Conservation (phyloP, 2,888 invertebrate species). For the Timema podura region DNA sequence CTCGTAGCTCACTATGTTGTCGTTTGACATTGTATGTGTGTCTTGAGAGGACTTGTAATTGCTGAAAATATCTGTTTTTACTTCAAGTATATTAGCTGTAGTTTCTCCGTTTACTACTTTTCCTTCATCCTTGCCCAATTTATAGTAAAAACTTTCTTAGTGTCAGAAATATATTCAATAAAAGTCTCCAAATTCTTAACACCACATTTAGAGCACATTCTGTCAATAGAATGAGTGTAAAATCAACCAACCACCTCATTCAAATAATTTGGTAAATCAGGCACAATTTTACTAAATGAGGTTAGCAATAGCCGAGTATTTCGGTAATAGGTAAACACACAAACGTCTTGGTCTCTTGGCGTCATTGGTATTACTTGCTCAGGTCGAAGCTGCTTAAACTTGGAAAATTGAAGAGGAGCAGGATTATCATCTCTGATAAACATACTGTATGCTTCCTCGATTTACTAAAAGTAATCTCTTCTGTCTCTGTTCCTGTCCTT, state of each 20-base stretch:
- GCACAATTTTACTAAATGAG: conserved; percentile 4
- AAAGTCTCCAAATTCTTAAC: not conserved
- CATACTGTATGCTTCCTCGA: conserved; percentile 3
- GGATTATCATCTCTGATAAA: no score
- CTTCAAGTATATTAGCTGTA: not conserved
- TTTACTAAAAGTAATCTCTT: conserved; percentile 11
- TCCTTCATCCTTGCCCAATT: not conserved
- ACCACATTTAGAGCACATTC: not conserved
- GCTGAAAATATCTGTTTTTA: not conserved
- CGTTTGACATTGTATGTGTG: not conserved
- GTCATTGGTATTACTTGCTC: not conserved
- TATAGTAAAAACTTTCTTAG: not conserved
- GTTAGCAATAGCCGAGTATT: not conserved
- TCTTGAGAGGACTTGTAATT: conserved; percentile 4
- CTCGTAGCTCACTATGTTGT: not conserved
- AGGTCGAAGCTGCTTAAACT: not conserved
- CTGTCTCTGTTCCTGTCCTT: not conserved
- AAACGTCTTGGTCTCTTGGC: not conserved
- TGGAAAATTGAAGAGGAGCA: no score
- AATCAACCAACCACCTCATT: not conserved
- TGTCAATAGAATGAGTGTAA: not conserved
- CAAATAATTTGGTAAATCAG: not conserved
- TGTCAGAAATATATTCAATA: not conserved
- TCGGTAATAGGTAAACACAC: not conserved
- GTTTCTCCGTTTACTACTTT: not conserved